Percentiles rank a stretch among this genome's conserved stretches.
phyloP scores from a whole-genome alignment of 2,113 vertebrate genomes.

The Tricholaema leucomelas region DNA sequence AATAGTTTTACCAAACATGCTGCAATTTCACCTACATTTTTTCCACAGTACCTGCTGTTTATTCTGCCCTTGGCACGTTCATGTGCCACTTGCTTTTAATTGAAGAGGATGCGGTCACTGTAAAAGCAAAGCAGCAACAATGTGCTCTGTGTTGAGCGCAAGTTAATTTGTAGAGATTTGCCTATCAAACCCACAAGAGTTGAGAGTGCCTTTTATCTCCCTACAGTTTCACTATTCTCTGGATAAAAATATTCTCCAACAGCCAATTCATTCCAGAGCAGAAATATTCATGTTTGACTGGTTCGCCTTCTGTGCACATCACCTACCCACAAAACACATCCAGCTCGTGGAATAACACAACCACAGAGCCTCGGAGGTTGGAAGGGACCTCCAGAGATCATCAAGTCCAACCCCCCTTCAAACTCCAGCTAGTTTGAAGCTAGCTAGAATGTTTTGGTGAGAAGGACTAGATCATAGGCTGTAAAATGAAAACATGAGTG shows the following conservation, averaged over 20 bases:
- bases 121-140: not conserved
- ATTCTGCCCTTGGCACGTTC: not conserved
- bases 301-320: accelerated
- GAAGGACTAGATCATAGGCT: too few relatives aligned
- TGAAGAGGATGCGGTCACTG: not conserved
- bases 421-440: too few relatives aligned
- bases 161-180: not conserved
- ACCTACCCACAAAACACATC: too few relatives aligned
- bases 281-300: not conserved
- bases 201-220: not conserved
- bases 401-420: too few relatives aligned
- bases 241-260: not conserved
- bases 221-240: not conserved
- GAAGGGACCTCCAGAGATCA: too few relatives aligned
- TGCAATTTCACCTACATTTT: not conserved
- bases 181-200: not conserved
- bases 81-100: not conserved
- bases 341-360: not conserved
- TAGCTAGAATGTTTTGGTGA: too few relatives aligned
- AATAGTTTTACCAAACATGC: not conserved
- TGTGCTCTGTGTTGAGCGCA: not conserved
- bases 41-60: not conserved
- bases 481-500: too few relatives aligned
- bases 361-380: too few relatives aligned
- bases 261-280: not conserved